Percentiles rank a stretch among this genome's conserved stretches.
Conservation (phyloP, 2,888 invertebrate genomes). For the Macaria notata region DNA sequence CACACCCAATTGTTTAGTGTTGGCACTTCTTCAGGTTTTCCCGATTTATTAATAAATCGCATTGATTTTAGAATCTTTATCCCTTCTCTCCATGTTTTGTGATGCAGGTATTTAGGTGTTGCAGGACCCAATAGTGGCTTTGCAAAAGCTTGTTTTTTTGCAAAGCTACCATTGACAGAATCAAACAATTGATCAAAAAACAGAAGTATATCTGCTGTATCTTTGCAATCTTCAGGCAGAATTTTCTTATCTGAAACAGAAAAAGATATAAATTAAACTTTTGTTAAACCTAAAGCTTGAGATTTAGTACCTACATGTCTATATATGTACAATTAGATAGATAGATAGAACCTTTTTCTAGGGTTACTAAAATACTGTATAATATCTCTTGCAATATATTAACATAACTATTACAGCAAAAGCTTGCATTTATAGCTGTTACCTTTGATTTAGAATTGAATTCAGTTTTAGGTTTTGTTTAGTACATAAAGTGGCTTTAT, state of each 20-base stretch:
- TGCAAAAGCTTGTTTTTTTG: constrained; percentile 21
- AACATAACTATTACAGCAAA: too few relatives aligned
- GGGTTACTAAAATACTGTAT: too few relatives aligned
- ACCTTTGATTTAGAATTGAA: too few relatives aligned
- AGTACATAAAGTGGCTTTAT: too few relatives aligned
- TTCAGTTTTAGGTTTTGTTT: too few relatives aligned
- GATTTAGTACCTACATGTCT: too few relatives aligned
- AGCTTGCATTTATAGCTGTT: too few relatives aligned
- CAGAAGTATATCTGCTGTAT: constrained; percentile 32
- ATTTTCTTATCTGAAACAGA: constrained; percentile 29
- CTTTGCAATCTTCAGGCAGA: constrained; percentile 28
- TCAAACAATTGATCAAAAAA: constrained; percentile 35
- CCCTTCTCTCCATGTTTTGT: not conserved
- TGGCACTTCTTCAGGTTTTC: not conserved
- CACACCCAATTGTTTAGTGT: not conserved
- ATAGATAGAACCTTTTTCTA: too few relatives aligned
- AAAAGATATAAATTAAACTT: not conserved
- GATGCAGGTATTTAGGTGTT: not conserved
- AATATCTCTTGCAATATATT: too few relatives aligned
- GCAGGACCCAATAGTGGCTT: constrained; percentile 22
- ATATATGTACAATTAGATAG: too few relatives aligned
- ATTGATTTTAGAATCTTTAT: not conserved
- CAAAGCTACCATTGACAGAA: constrained; percentile 30
- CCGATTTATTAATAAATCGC: not conserved
- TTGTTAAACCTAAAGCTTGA: constrained; percentile 1